These are phyloP conservation scores for Leptopilina clavipes DNA, from an alignment of 1,140 invertebrate species.

Conservation along the genomic window DNA sequence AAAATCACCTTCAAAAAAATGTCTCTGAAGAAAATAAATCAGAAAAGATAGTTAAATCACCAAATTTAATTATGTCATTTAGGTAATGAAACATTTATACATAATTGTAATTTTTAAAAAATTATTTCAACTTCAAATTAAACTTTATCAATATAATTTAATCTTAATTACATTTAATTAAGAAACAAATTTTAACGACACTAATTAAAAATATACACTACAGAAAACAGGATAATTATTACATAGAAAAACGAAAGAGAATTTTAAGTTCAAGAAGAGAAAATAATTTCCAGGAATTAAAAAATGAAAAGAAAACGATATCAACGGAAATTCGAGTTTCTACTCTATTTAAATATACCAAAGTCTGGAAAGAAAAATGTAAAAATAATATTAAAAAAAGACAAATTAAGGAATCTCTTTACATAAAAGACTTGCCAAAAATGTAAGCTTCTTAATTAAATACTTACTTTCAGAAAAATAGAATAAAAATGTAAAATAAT, in stretches of 20 bases:
- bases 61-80: constrained; percentile 55
- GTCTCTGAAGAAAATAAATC: constrained; percentile 36
- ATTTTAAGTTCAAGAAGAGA: constrained; percentile 42
- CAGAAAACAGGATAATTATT: constrained; percentile 65
- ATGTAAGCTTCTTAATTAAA: constrained; percentile 56
- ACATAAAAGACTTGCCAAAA: constrained; percentile 69
- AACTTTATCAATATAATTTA: neutral
- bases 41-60: constrained; percentile 41
- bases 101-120: constrained; percentile 28
- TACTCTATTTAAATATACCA: constrained; percentile 64
- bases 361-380: constrained; percentile 67
- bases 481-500: neutral
- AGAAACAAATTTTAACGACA: too few species aligned
- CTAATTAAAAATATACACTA: constrained; percentile 34
- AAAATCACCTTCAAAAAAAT: constrained; percentile 38
- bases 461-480: neutral
- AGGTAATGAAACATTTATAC: constrained; percentile 56
- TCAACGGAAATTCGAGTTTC: constrained; percentile 42
- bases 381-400: constrained; percentile 44
- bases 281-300: constrained; percentile 37
- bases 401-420: constrained; percentile 47
- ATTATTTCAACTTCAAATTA: constrained; percentile 21
- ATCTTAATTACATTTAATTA: neutral
- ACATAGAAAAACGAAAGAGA: constrained; percentile 55
- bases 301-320: constrained; percentile 32